These are phyloP conservation scores for Eupithecia abbreviata DNA, from an alignment of 2,888 invertebrate genomes.

Conservation along the genomic window DNA sequence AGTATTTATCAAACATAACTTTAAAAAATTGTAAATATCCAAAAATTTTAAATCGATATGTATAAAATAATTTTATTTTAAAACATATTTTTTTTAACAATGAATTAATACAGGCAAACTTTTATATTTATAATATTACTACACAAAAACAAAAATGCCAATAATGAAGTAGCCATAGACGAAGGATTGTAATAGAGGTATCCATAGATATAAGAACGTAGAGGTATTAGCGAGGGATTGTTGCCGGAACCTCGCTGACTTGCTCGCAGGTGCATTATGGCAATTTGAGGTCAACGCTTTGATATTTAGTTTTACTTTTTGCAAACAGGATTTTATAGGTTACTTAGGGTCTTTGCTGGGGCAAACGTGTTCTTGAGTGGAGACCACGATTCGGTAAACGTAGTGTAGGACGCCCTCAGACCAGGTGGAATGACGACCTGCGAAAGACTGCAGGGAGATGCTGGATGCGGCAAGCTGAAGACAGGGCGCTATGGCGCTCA, in stretches of 20 bases:
- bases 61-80: no score
- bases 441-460: no score
- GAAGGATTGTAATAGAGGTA: slow-evolving; percentile 20
- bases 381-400: no score
- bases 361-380: no score
- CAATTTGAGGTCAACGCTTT: slow-evolving; percentile 38
- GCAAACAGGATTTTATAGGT: slow-evolving; percentile 18
- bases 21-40: no score
- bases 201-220: slow-evolving; percentile 29
- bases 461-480: no score
- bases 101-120: neutral
- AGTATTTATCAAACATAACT: no score
- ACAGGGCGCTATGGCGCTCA: no score
- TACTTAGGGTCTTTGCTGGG: neutral
- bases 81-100: no score
- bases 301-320: slow-evolving; percentile 24
- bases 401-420: no score
- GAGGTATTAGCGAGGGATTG: slow-evolving; percentile 34
- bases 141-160: neutral
- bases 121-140: neutral
- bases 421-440: no score
- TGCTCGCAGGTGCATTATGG: slow-evolving; percentile 51
- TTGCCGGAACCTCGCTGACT: slow-evolving; percentile 45
- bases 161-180: slow-evolving; percentile 7
- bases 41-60: no score